These are phyloP conservation scores for Takifugu flavidus DNA, from an alignment of 2,113 vertebrate genomes.

Conservation along the genomic window DNA sequence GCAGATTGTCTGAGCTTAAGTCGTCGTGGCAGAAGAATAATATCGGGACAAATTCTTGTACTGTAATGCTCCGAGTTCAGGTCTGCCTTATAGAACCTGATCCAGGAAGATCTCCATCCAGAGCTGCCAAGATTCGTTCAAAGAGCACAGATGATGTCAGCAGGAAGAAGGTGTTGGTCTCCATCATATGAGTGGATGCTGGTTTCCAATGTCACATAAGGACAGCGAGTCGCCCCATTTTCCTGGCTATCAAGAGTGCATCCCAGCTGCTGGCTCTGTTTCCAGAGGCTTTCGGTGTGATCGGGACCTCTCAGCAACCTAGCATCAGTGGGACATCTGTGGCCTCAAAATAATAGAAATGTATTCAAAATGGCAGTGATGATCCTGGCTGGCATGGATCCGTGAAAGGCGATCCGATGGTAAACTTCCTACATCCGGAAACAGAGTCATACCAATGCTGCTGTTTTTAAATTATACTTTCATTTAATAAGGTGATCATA, in stretches of 20 bases:
- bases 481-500: slow-evolving; percentile 5
- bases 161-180: slow-evolving; percentile 19
- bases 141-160: slow-evolving; percentile 41
- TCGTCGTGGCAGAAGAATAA: slow-evolving; percentile 32
- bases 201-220: slow-evolving; percentile 21
- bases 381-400: slow-evolving; percentile 25
- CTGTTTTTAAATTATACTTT: not conserved
- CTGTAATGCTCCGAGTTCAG: slow-evolving; percentile 37
- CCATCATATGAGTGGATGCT: no score
- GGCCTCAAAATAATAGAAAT: slow-evolving; percentile 41
- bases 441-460: slow-evolving; percentile 3
- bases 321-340: slow-evolving; percentile 29
- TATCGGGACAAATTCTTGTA: slow-evolving; percentile 45
- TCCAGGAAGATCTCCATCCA: slow-evolving; percentile 41
- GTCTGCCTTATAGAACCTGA: slow-evolving; percentile 47
- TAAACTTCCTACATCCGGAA: slow-evolving; percentile 21
- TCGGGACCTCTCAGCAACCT: slow-evolving; percentile 31
- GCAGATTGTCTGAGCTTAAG: slow-evolving; percentile 14
- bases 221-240: slow-evolving; percentile 45
- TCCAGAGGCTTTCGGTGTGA: slow-evolving; percentile 33
- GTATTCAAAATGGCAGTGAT: slow-evolving; percentile 19
- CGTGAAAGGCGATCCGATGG: slow-evolving; percentile 24
- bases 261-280: slow-evolving; percentile 35
- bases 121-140: slow-evolving; percentile 55
- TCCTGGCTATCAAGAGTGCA: slow-evolving; percentile 31